Evolutionary conservation across 1,140 invertebrate genomes (phyloP).

Genomic region (Ips typographus): DNA sequence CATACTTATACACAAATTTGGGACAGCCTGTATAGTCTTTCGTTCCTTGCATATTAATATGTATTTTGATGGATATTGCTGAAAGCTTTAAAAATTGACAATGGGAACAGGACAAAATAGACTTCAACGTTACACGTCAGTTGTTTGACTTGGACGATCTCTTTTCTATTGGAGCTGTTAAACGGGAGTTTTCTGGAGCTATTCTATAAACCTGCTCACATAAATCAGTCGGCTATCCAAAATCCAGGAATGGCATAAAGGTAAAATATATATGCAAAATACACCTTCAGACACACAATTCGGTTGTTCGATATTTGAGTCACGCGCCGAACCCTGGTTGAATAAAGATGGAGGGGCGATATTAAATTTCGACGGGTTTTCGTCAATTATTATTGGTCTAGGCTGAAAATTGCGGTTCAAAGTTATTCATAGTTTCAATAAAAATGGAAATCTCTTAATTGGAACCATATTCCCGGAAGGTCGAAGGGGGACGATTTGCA

Average conservation of each 20-base stretch:
- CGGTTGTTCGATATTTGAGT: conserved; percentile 1
- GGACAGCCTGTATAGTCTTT: no score
- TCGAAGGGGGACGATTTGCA: background rate
- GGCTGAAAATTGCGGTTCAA: no score
- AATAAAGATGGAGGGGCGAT: conserved; percentile 12
- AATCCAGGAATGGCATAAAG: conserved; percentile 11
- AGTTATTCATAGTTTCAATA: background rate
- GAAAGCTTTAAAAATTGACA: no score
- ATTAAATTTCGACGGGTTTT: background rate
- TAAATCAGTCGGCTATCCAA: conserved; percentile 6
- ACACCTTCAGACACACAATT: conserved; percentile 10
- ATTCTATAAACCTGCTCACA: background rate
- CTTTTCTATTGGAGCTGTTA: no score
- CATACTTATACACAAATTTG: no score
- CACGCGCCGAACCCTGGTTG: conserved; percentile 13
- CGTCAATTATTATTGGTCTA: no score
- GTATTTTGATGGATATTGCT: no score
- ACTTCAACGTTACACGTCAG: no score
- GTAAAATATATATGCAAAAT: conserved; percentile 20
- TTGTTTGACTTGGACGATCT: no score
- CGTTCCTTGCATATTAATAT: no score
- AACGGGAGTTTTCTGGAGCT: no score
- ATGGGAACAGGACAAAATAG: no score
- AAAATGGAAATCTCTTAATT: conserved; percentile 6
- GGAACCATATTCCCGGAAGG: background rate